A percentile compares a stretch with the other conserved stretches of the same genome.
phyloP scores from a whole-genome alignment of 1,140 invertebrate genomes.

The Nymphalis io region DNA sequence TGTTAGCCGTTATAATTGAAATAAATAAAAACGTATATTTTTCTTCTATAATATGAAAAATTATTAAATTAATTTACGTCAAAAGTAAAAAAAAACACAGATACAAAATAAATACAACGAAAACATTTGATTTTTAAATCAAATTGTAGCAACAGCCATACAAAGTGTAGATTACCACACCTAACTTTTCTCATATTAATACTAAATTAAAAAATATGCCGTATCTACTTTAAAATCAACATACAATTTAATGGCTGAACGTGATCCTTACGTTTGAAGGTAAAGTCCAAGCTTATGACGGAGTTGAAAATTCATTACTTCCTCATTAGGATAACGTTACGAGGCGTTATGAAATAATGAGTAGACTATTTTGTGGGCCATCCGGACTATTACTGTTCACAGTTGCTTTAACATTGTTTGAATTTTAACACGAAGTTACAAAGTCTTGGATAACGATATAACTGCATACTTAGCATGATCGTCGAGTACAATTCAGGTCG shows the following conservation, averaged over 20 bases:
- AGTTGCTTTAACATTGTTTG: not conserved
- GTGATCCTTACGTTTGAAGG: slow-evolving; percentile 22
- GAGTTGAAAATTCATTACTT: slow-evolving; percentile 51
- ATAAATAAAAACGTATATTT: too few species aligned
- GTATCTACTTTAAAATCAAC: slow-evolving; percentile 6
- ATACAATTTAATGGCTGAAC: slow-evolving; percentile 1
- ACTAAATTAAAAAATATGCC: slow-evolving; percentile 4
- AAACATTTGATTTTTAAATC: too few species aligned
- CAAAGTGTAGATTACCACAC: too few species aligned
- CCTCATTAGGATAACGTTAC: slow-evolving; percentile 47
- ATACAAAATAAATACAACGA: too few species aligned
- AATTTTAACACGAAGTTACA: not conserved
- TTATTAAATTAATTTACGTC: too few species aligned
- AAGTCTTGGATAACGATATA: too few species aligned
- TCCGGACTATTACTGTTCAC: not conserved
- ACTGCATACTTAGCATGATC: too few species aligned
- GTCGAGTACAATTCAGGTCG: too few species aligned
- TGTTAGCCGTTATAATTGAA: too few species aligned
- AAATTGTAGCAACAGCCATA: too few species aligned
- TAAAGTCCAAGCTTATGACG: slow-evolving; percentile 45
- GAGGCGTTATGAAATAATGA: slow-evolving; percentile 29
- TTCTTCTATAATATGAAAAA: too few species aligned
- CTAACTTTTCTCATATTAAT: not conserved
- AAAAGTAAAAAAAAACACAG: too few species aligned
- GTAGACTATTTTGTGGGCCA: slow-evolving; percentile 12